A percentile compares a stretch with the other conserved stretches of the same genome.
Evolutionary conservation across 2,797 vertebrate species (phyloP).

Genomic region (Rhodeus uyekii): DNA sequence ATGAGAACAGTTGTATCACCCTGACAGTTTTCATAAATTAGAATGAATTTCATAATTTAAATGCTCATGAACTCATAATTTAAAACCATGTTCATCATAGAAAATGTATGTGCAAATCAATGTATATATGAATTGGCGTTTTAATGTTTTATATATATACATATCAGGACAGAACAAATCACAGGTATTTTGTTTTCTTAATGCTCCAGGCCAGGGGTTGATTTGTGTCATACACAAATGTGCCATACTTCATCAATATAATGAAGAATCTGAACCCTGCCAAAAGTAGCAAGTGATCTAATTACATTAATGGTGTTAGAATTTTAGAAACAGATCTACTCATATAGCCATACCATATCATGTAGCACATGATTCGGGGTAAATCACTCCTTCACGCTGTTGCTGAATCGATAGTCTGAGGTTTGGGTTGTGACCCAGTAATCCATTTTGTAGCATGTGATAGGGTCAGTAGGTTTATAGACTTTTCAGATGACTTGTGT

Average conservation of each 20-base stretch:
- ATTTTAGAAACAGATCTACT: conserved; percentile 11
- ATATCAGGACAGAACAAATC: not conserved
- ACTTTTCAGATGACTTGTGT: conserved; percentile 21
- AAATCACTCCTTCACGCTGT: not conserved
- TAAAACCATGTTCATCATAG: not conserved
- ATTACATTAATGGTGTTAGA: conserved; percentile 24
- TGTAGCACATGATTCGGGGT: not conserved
- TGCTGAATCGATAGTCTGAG: conserved; percentile 3
- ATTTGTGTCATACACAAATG: conserved; percentile 1
- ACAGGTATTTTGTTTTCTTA: not conserved
- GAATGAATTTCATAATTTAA: not conserved
- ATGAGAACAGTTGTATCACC: not conserved
- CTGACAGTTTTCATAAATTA: not conserved
- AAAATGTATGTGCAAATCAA: not conserved
- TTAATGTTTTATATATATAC: not conserved
- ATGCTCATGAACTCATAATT: not conserved
- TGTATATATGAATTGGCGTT: not conserved
- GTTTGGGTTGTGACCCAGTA: conserved; percentile 28
- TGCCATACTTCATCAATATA: conserved; percentile 26
- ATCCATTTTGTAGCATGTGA: conserved; percentile 19
- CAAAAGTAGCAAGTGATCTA: conserved; percentile 28
- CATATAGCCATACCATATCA: not conserved
- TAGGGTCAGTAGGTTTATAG: conserved; percentile 14
- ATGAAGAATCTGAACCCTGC: conserved; percentile 9
- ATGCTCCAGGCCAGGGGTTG: not conserved